Evolutionary conservation across 2,888 invertebrate species (phyloP).

Genomic region (Ametastegia equiseti): DNA sequence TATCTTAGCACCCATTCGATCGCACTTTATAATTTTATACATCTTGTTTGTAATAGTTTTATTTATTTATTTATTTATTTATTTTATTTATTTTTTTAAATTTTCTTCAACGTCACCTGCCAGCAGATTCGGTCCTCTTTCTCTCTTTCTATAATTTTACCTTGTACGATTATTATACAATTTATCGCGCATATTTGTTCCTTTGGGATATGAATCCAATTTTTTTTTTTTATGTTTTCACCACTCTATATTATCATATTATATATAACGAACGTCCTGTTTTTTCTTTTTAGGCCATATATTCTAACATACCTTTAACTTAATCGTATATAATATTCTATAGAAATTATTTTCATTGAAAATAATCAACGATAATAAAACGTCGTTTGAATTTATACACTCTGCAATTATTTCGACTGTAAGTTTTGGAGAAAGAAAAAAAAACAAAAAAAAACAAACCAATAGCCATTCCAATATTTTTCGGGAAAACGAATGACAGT

Average conservation of each 20-base stretch:
- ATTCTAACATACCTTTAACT: not conserved
- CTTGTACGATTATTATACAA: too few species aligned
- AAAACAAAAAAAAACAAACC: too few species aligned
- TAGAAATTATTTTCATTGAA: not conserved
- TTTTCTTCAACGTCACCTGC: not conserved
- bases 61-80: not conserved
- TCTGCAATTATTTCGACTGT: not conserved
- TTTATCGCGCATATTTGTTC: not conserved
- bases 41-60: not conserved
- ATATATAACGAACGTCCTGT: not conserved
- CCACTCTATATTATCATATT: not conserved
- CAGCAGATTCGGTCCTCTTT: conserved; percentile 15
- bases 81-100: not conserved
- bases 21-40: not conserved
- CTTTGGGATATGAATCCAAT: not conserved
- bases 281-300: conserved; percentile 10
- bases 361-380: not conserved
- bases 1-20: conserved; percentile 27
- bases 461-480: too few species aligned
- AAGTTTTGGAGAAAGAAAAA: too few species aligned
- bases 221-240: not conserved
- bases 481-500: not conserved
- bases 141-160: too few species aligned
- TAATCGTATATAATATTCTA: not conserved
- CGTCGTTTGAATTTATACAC: not conserved